phyloP scores from a whole-genome alignment of 2,797 vertebrate species.

The Schizopygopsis malacanthus region DNA sequence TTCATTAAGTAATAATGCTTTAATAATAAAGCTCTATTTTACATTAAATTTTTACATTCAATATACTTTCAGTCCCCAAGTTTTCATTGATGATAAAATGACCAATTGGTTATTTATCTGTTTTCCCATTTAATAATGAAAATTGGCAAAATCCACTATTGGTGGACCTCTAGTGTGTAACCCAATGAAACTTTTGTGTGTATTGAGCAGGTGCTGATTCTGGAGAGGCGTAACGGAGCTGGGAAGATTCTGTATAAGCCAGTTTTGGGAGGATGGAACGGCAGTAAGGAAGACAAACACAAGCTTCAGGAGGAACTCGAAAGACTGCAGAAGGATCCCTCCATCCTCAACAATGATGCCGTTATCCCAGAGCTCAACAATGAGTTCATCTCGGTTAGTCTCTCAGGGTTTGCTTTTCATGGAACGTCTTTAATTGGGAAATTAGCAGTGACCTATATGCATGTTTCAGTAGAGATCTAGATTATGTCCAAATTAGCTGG shows the following conservation, averaged over 20 bases:
- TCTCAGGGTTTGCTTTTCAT: conserved; percentile 14
- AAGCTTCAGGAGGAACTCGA: conserved; percentile 86
- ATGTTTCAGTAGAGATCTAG: conserved; percentile 6
- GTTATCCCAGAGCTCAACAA: conserved; percentile 89
- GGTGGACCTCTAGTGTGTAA: background rate
- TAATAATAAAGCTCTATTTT: background rate
- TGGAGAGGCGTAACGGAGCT: conserved; percentile 87
- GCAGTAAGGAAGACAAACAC: conserved; percentile 87
- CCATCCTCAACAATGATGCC: conserved; percentile 85
- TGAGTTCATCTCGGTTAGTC: conserved; percentile 90
- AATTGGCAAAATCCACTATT: background rate
- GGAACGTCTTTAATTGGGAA: conserved; percentile 43
- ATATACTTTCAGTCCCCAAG: background rate
- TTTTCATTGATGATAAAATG: background rate
- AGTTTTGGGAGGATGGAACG: conserved; percentile 85
- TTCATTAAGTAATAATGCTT: too few species aligned
- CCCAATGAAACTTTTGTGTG: background rate
- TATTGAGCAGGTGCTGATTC: conserved; percentile 84
- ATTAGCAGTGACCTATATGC: conserved; percentile 48
- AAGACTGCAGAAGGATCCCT: conserved; percentile 86
- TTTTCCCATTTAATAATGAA: background rate
- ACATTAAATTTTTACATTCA: background rate
- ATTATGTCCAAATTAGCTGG: background rate
- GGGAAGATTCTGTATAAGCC: conserved; percentile 87
- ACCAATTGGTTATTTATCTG: background rate